These are phyloP conservation scores for Meta bourneti DNA, from an alignment of 2,888 invertebrate genomes.

Conservation along the genomic window DNA sequence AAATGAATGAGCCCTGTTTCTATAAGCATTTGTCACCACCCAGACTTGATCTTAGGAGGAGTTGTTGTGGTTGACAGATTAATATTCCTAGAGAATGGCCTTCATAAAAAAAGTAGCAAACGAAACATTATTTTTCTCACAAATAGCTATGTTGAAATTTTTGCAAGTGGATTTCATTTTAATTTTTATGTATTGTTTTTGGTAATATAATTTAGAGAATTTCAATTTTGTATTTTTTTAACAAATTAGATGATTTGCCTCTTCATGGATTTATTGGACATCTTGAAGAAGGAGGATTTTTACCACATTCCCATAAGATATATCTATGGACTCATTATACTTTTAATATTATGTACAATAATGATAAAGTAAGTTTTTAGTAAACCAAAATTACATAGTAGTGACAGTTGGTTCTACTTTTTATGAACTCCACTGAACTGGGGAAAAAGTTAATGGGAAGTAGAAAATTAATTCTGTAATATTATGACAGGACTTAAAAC, in stretches of 20 bases:
- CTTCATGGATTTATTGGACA: slow-evolving; percentile 83
- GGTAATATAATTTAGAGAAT: neutral
- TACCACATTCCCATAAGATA: slow-evolving; percentile 82
- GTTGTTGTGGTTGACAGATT: too few relatives aligned
- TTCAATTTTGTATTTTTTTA: slow-evolving; percentile 29
- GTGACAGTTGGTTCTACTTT: too few relatives aligned
- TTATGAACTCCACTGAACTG: neutral
- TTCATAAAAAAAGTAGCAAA: too few relatives aligned
- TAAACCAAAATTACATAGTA: too few relatives aligned
- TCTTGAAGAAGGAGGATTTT: slow-evolving; percentile 82
- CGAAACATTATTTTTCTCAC: too few relatives aligned
- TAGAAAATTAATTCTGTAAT: neutral
- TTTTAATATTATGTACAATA: slow-evolving; percentile 82
- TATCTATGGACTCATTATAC: slow-evolving; percentile 82
- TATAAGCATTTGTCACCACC: too few relatives aligned
- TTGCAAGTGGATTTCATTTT: too few relatives aligned
- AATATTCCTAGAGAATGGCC: too few relatives aligned
- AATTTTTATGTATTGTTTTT: neutral
- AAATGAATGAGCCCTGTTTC: too few relatives aligned
- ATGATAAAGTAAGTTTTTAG: slow-evolving; percentile 80
- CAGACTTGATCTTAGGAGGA: too few relatives aligned
- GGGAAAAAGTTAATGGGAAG: neutral
- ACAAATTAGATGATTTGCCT: slow-evolving; percentile 82
- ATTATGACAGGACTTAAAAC: neutral
- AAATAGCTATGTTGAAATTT: too few relatives aligned